Conservation (phyloP, 2,797 vertebrate genomes). For the Vultur gryphus region DNA sequence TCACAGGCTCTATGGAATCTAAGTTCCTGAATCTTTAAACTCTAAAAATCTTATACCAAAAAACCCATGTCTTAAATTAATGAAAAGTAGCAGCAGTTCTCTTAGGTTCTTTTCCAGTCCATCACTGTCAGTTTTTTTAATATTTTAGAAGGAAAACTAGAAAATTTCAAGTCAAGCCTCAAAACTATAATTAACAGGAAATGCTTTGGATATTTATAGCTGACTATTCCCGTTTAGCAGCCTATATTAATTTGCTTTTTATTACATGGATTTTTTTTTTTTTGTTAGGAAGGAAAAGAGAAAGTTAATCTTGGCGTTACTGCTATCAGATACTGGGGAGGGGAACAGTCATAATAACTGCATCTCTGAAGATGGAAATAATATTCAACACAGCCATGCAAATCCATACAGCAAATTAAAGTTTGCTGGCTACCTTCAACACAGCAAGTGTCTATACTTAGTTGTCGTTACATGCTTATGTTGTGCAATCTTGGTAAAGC, state of each 20-base stretch:
- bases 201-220: background rate
- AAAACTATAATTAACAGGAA: slow-evolving; percentile 14
- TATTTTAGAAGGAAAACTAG: background rate
- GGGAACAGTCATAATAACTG: background rate
- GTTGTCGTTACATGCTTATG: background rate
- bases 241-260: slow-evolving; percentile 19
- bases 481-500: background rate
- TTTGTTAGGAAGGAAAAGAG: background rate
- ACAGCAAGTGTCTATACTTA: background rate
- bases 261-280: background rate
- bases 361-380: background rate
- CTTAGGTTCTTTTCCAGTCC: background rate
- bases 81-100: background rate
- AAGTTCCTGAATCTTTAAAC: background rate
- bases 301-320: background rate
- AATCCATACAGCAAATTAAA: background rate
- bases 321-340: background rate
- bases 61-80: background rate
- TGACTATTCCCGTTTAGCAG: background rate
- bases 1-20: background rate
- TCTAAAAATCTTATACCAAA: background rate
- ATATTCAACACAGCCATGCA: background rate
- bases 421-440: background rate
- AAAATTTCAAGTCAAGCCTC: background rate
- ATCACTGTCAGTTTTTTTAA: background rate